Conservation (phyloP, 2,113 vertebrate species). For the Thunnus thynnus region DNA sequence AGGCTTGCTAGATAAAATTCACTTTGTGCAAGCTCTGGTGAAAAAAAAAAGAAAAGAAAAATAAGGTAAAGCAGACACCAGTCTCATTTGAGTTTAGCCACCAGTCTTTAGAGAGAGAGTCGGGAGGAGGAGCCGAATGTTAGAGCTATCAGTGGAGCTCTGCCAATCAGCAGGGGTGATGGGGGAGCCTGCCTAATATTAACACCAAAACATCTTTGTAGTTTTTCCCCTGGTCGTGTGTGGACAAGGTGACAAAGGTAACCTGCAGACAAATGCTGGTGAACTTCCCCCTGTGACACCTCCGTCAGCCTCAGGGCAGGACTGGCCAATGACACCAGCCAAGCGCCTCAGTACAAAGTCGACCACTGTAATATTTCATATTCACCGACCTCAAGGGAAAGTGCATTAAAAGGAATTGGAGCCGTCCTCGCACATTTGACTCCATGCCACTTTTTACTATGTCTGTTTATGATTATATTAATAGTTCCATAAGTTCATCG, state of each 20-base stretch:
- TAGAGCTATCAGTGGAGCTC: slow-evolving; percentile 33
- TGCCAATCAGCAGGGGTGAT: slow-evolving; percentile 58
- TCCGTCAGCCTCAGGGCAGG: slow-evolving; percentile 51
- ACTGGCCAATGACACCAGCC: slow-evolving; percentile 60
- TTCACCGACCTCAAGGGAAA: slow-evolving; percentile 60
- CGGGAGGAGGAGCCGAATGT: slow-evolving; percentile 5
- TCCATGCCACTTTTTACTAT: slow-evolving; percentile 38
- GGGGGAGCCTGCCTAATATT: slow-evolving; percentile 35
- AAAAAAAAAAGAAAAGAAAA: slow-evolving; percentile 8
- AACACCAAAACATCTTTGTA: slow-evolving; percentile 61
- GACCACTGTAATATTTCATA: slow-evolving; percentile 65
- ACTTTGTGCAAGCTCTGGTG: slow-evolving; percentile 12
- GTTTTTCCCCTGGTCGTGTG: slow-evolving; percentile 54
- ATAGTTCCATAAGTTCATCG: slow-evolving; percentile 73
- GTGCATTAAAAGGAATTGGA: slow-evolving; percentile 34
- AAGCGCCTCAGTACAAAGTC: slow-evolving; percentile 45
- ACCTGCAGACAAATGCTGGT: slow-evolving; percentile 51
- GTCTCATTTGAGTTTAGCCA: slow-evolving; percentile 28
- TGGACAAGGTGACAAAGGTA: slow-evolving; percentile 67
- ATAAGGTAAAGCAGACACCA: slow-evolving; percentile 6
- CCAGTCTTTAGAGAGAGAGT: neutral
- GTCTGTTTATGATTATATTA: slow-evolving; percentile 81
- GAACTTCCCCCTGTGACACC: slow-evolving; percentile 36
- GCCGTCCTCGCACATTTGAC: slow-evolving; percentile 41
- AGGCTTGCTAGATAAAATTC: slow-evolving; percentile 26